phyloP scores from a whole-genome alignment of 2,113 vertebrate genomes.

The Macroglossus sobrinus region DNA sequence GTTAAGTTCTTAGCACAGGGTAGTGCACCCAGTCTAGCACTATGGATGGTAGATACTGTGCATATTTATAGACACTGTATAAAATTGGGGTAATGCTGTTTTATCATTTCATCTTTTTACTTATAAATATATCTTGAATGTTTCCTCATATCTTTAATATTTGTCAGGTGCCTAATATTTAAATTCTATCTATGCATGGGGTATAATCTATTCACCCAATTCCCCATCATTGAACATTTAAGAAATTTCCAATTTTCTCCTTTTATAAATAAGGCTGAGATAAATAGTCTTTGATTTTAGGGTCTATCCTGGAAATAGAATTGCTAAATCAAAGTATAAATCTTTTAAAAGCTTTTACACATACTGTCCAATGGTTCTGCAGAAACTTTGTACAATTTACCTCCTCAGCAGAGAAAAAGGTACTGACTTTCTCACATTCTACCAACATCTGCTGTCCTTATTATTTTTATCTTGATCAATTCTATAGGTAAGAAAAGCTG shows the following conservation, averaged over 20 bases:
- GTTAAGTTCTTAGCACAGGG: not conserved
- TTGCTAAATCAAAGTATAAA: slow-evolving; percentile 5
- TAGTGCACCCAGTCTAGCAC: not conserved
- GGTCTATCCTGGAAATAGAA: not conserved
- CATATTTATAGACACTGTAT: slow-evolving; percentile 45
- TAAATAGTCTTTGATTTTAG: slow-evolving; percentile 17
- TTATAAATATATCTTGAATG: not conserved
- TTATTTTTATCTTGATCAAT: slow-evolving; percentile 44
- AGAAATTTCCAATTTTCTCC: not conserved
- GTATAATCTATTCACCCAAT: not conserved
- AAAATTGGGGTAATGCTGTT: slow-evolving; percentile 55
- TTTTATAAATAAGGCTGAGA: not conserved
- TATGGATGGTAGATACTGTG: not conserved
- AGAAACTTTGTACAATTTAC: not conserved
- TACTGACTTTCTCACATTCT: not conserved
- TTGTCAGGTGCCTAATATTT: not conserved
- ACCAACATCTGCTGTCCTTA: slow-evolving; percentile 59
- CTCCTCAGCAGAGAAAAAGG: not conserved
- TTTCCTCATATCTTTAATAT: slow-evolving; percentile 31
- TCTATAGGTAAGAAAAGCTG: slow-evolving; percentile 56
- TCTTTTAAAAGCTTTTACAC: not conserved
- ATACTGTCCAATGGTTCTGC: not conserved
- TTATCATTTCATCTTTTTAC: slow-evolving; percentile 51
- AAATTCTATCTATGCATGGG: not conserved
- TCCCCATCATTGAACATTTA: not conserved